These are phyloP conservation scores for Iselma pallidipennis DNA, from an alignment of 2,888 invertebrate species.

Conservation along the genomic window DNA sequence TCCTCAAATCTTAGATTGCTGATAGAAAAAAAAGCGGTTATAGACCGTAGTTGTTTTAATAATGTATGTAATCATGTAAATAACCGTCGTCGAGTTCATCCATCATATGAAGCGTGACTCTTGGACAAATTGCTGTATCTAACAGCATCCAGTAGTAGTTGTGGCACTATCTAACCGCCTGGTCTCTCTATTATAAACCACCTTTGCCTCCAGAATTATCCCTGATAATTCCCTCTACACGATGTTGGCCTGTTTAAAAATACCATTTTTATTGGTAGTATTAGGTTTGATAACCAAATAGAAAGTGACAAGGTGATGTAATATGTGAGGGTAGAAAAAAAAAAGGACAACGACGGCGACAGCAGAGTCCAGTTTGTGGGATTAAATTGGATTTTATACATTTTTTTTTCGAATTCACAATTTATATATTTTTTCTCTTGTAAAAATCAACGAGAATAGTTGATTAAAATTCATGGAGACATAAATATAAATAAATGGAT, in stretches of 20 bases:
- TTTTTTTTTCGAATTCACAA: background rate
- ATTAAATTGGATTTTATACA: too few species aligned
- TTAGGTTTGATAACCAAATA: too few species aligned
- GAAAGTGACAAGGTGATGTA: too few species aligned
- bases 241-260: too few species aligned
- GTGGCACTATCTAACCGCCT: background rate
- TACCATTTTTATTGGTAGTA: too few species aligned
- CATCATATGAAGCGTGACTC: slow-evolving; percentile 32
- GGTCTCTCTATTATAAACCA: background rate
- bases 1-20: slow-evolving; percentile 10
- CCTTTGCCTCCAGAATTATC: too few species aligned
- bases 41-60: slow-evolving; percentile 22
- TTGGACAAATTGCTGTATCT: slow-evolving; percentile 31
- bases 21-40: slow-evolving; percentile 27
- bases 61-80: slow-evolving; percentile 33
- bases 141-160: background rate
- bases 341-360: too few species aligned
- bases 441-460: background rate
- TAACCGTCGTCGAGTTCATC: slow-evolving; percentile 30
- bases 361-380: too few species aligned
- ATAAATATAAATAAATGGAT: slow-evolving; percentile 53
- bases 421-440: background rate
- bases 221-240: too few species aligned
- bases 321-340: too few species aligned
- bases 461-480: slow-evolving; percentile 51